A percentile compares a stretch with the other conserved stretches of the same genome.
These are phyloP conservation scores for Lagopus muta DNA, from an alignment of 2,113 vertebrate genomes.

Conservation along the genomic window DNA sequence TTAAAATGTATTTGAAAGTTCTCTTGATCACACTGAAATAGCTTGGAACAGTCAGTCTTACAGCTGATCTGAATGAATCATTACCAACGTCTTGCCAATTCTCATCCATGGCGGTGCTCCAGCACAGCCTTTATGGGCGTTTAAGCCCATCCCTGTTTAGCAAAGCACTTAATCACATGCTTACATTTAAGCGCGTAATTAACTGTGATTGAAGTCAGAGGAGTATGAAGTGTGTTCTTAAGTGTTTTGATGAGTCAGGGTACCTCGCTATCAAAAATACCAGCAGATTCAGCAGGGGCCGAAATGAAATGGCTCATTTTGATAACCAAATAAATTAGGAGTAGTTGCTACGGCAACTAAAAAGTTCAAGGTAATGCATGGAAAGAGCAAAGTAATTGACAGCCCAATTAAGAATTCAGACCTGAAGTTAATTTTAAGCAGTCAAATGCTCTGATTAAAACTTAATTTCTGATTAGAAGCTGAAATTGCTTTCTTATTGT, in stretches of 20 bases:
- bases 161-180: slow-evolving; percentile 7
- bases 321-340: slow-evolving; percentile 73
- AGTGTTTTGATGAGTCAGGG: not conserved
- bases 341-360: slow-evolving; percentile 75
- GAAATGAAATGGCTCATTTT: slow-evolving; percentile 68
- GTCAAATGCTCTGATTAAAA: slow-evolving; percentile 45
- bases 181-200: slow-evolving; percentile 2
- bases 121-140: not conserved
- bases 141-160: not conserved
- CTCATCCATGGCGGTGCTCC: not conserved
- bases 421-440: slow-evolving; percentile 51
- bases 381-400: slow-evolving; percentile 55
- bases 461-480: slow-evolving; percentile 39
- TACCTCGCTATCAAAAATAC: slow-evolving; percentile 27
- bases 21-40: slow-evolving; percentile 30
- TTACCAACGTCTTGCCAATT: not conserved
- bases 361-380: slow-evolving; percentile 48
- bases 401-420: slow-evolving; percentile 55
- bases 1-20: not conserved
- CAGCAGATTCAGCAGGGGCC: slow-evolving; percentile 46
- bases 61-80: slow-evolving; percentile 55
- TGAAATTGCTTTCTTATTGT: slow-evolving; percentile 24
- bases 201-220: not conserved
- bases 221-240: not conserved
- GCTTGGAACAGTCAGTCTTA: slow-evolving; percentile 15